Percentiles rank a stretch among this genome's conserved stretches.
Conservation (phyloP, 1,140 invertebrate species). For the Drosophila serrata region DNA sequence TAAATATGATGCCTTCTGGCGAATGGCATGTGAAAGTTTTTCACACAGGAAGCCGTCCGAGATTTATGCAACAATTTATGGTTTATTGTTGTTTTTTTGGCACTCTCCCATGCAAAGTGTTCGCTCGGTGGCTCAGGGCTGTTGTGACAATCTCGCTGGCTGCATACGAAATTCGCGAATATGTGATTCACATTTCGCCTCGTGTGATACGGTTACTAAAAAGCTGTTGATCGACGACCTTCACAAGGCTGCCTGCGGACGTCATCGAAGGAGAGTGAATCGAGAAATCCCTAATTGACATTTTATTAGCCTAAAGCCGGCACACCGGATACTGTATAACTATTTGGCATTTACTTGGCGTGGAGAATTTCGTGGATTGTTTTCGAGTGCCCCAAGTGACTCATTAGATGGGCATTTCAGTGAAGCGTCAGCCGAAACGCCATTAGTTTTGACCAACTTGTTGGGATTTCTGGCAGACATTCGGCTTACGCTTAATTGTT, state of each 20-base stretch:
- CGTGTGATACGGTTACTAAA: conserved; percentile 40
- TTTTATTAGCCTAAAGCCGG: conserved; percentile 35
- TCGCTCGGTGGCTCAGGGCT: conserved; percentile 59
- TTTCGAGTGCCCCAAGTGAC: conserved; percentile 37
- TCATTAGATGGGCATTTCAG: conserved; percentile 54
- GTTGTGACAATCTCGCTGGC: conserved; percentile 38
- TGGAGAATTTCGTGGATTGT: conserved; percentile 54
- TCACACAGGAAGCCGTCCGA: conserved; percentile 61
- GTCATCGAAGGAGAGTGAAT: conserved; percentile 57
- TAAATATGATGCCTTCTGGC: conserved; percentile 44
- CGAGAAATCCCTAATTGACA: conserved; percentile 59
- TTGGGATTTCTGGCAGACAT: conserved; percentile 28
- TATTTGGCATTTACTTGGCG: conserved; percentile 58
- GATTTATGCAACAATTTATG: conserved; percentile 70
- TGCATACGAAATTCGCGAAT: conserved; percentile 67
- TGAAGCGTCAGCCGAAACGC: conserved; percentile 19
- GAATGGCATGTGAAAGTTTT: conserved; percentile 69
- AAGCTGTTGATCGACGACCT: conserved; percentile 68
- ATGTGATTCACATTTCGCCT: conserved; percentile 66
- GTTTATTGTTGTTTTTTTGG: conserved; percentile 42
- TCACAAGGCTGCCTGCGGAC: conserved; percentile 55
- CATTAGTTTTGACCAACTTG: conserved; percentile 42
- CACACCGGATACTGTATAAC: conserved; percentile 22
- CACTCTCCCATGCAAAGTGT: conserved; percentile 57
- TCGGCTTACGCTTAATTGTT: conserved; percentile 36